phyloP scores from a whole-genome alignment of 2,113 vertebrate species.

The Rutilus rutilus region DNA sequence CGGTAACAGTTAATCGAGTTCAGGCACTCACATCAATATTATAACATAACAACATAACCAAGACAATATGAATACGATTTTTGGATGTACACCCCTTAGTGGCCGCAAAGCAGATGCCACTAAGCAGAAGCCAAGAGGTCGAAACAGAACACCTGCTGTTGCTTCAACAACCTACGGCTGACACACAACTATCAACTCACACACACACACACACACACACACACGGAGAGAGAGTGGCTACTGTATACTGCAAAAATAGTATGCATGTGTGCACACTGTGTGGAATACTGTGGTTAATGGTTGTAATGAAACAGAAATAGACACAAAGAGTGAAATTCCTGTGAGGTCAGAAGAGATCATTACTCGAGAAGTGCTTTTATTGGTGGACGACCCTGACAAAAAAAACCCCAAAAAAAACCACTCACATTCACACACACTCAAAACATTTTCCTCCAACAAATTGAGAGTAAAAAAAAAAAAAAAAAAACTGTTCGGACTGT shows the following conservation, averaged over 20 bases:
- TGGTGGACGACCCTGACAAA: constrained; percentile 25
- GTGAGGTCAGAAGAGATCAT: neutral
- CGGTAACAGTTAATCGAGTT: neutral
- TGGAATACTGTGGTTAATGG: neutral
- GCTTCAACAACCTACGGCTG: neutral
- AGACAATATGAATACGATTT: neutral
- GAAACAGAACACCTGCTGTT: neutral
- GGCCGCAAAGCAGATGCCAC: neutral
- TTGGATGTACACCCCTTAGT: neutral
- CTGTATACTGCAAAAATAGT: neutral
- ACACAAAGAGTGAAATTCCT: neutral
- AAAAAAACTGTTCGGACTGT: neutral
- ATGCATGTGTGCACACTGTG: neutral
- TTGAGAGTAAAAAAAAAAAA: constrained; percentile 54
- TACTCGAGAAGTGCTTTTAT: constrained; percentile 63
- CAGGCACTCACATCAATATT: neutral
- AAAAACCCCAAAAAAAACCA: neutral
- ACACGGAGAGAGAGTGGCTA: neutral
- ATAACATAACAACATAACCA: neutral
- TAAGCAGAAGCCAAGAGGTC: neutral
- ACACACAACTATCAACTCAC: no score
- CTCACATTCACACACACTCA: constrained; percentile 16
- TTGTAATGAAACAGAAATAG: neutral
- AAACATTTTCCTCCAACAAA: constrained; percentile 53
- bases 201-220: no score